These are phyloP conservation scores for Mustela nigripes DNA, from an alignment of 2,113 vertebrate species.

Conservation along the genomic window DNA sequence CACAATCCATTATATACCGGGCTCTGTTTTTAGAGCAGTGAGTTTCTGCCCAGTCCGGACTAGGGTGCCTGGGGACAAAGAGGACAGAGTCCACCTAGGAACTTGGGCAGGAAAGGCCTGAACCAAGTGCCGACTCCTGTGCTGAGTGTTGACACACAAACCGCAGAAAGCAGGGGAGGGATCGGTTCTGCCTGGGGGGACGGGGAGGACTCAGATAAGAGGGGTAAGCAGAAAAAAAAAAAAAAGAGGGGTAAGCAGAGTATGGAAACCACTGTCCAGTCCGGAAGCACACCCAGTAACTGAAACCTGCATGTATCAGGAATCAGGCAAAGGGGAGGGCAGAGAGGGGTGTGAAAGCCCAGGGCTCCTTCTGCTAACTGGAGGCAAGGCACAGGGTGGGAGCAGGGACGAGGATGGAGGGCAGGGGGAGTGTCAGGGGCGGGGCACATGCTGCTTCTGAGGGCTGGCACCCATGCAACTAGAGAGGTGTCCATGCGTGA, in stretches of 20 bases:
- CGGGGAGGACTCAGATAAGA: neutral
- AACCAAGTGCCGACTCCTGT: neutral
- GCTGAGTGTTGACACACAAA: neutral
- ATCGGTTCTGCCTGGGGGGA: neutral
- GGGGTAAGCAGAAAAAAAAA: neutral
- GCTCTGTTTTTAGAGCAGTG: neutral
- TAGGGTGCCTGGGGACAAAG: neutral
- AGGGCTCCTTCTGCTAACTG: fast-evolving
- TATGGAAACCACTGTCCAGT: too few species aligned
- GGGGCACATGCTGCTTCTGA: fast-evolving
- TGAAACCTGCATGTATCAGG: too few species aligned
- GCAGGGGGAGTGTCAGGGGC: too few species aligned
- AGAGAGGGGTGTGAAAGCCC: neutral
- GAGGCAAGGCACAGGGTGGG: neutral
- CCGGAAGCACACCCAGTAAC: too few species aligned
- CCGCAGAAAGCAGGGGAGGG: neutral
- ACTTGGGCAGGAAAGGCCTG: fast-evolving
- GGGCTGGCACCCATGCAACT: too few species aligned
- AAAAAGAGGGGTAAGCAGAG: neutral
- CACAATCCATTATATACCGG: neutral
- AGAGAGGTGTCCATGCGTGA: fast-evolving
- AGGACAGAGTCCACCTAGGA: neutral
- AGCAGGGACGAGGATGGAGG: too few species aligned
- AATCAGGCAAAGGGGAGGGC: too few species aligned
- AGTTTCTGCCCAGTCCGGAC: neutral